phyloP scores from a whole-genome alignment of 2,888 invertebrate genomes.

The Laothoe populi region DNA sequence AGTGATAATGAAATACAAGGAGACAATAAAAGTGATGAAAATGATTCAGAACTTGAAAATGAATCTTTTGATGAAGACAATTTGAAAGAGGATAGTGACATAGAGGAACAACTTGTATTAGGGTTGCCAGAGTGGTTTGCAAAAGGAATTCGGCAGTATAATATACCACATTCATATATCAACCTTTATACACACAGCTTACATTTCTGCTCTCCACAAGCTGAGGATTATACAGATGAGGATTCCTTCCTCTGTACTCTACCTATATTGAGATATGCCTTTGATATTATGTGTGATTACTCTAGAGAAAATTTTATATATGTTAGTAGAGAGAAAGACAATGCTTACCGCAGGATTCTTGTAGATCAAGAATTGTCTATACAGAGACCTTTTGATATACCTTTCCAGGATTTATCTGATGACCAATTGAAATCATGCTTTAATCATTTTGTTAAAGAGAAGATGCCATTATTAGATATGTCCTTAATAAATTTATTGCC shows the following conservation, averaged over 20 bases:
- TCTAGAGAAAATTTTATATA: slow-evolving; percentile 62
- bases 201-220: slow-evolving; percentile 88
- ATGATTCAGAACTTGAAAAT: slow-evolving; percentile 42
- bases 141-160: slow-evolving; percentile 84
- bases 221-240: slow-evolving; percentile 87
- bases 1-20: slow-evolving; percentile 38
- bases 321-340: slow-evolving; percentile 65
- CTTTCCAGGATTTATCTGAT: slow-evolving; percentile 55
- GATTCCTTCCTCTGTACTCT: slow-evolving; percentile 86
- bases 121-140: slow-evolving; percentile 87
- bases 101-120: slow-evolving; percentile 47
- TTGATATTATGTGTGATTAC: slow-evolving; percentile 75
- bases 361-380: slow-evolving; percentile 56
- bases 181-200: slow-evolving; percentile 87
- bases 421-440: slow-evolving; percentile 68
- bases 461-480: slow-evolving; percentile 64
- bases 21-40: slow-evolving; percentile 38
- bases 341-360: slow-evolving; percentile 57
- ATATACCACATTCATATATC: slow-evolving; percentile 87
- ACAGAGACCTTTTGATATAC: slow-evolving; percentile 50
- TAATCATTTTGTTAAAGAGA: slow-evolving; percentile 73
- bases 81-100: slow-evolving; percentile 38
- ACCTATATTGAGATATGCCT: slow-evolving; percentile 86
- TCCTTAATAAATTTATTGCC: slow-evolving; percentile 76
- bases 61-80: slow-evolving; percentile 48